A percentile compares a stretch with the other conserved stretches of the same genome.
These are phyloP conservation scores for Melanostoma mellinum DNA, from an alignment of 2,888 invertebrate genomes.

Conservation along the genomic window DNA sequence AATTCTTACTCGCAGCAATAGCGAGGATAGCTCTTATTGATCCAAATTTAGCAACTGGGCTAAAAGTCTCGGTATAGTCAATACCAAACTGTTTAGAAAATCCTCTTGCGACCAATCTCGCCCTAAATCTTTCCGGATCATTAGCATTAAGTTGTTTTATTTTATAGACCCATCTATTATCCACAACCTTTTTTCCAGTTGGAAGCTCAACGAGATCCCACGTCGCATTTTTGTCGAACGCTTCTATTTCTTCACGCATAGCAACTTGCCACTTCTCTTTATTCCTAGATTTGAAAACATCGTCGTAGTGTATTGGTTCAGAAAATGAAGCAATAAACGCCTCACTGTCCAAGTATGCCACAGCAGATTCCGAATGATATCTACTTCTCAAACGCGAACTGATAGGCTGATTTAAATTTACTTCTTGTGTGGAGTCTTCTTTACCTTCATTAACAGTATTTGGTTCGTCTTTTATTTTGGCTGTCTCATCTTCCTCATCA, in stretches of 20 bases:
- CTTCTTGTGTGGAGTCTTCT: too few relatives aligned
- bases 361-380: too few relatives aligned
- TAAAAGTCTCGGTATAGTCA: neutral
- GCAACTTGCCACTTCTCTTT: neutral
- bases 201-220: constrained; percentile 2
- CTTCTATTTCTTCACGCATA: constrained; percentile 22
- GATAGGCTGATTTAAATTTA: too few relatives aligned
- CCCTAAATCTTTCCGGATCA: constrained; percentile 9
- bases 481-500: too few relatives aligned
- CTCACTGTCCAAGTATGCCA: constrained; percentile 2
- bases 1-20: constrained; percentile 27
- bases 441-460: too few relatives aligned
- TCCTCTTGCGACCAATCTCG: constrained; percentile 6
- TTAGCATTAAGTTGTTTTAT: neutral
- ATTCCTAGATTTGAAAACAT: constrained; percentile 12
- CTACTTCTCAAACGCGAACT: too few relatives aligned
- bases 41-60: too few relatives aligned
- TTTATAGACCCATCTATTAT: constrained; percentile 22
- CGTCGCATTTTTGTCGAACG: neutral
- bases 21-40: neutral
- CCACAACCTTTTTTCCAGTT: constrained; percentile 4
- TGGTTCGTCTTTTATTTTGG: too few relatives aligned
- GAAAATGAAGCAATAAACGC: neutral
- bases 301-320: neutral
- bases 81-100: constrained; percentile 9